These are phyloP conservation scores for Naso thynnoides DNA, from an alignment of 2,797 vertebrate species.

Conservation along the genomic window DNA sequence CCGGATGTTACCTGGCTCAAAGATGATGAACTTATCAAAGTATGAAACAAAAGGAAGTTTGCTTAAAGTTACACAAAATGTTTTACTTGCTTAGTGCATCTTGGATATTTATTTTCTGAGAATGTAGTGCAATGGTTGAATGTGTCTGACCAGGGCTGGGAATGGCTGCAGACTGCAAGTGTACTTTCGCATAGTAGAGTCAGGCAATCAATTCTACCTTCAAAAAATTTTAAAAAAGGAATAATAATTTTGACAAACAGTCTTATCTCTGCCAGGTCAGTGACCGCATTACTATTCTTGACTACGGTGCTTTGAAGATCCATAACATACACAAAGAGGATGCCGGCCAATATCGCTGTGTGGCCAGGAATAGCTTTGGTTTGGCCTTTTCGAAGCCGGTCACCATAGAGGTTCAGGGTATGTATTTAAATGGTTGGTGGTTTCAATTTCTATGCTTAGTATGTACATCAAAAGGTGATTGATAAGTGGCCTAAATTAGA, in stretches of 20 bases:
- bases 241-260: not conserved
- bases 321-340: slow-evolving; percentile 95
- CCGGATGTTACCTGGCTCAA: slow-evolving; percentile 97
- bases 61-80: fast-evolving
- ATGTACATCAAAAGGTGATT: not conserved
- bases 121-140: not conserved
- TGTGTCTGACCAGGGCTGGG: not conserved
- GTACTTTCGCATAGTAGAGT: not conserved
- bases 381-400: slow-evolving; percentile 92
- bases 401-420: slow-evolving; percentile 94
- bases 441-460: not conserved
- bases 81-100: not conserved
- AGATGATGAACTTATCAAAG: slow-evolving; percentile 92
- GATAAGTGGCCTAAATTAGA: no score
- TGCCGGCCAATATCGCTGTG: slow-evolving; percentile 94
- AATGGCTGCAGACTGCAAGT: not conserved
- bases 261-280: slow-evolving; percentile 82
- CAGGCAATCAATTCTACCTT: not conserved
- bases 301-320: slow-evolving; percentile 95
- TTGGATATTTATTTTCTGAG: not conserved
- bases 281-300: slow-evolving; percentile 90
- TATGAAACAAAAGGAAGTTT: slow-evolving; percentile 46
- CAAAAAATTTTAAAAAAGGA: not conserved
- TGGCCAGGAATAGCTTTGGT: slow-evolving; percentile 96
- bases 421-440: slow-evolving; percentile 56